Percentiles rank a stretch among this genome's conserved stretches.
These are phyloP conservation scores for Drosophila erecta DNA, from an alignment of 1,140 invertebrate genomes.

Conservation along the genomic window DNA sequence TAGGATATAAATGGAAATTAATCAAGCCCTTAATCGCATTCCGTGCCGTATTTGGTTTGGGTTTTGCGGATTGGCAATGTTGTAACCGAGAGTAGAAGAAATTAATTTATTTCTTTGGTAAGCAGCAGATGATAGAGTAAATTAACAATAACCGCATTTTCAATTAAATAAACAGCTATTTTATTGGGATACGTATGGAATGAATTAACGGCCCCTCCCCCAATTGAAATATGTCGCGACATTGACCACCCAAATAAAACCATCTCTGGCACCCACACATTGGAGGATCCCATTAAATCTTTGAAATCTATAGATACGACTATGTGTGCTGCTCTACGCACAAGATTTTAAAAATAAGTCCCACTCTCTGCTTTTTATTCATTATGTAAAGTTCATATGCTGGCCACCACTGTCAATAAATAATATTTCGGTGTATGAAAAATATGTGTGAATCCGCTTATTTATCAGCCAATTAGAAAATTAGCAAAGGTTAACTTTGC, in stretches of 20 bases:
- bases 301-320: conserved; percentile 2
- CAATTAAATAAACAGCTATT: conserved; percentile 72
- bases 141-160: conserved; percentile 69
- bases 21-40: conserved; percentile 78
- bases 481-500: conserved; percentile 62
- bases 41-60: conserved; percentile 33
- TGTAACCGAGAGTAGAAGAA: conserved; percentile 43
- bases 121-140: conserved; percentile 63
- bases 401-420: conserved; percentile 47
- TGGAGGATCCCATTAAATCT: conserved; percentile 45
- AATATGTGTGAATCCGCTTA: conserved; percentile 54
- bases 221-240: conserved; percentile 61
- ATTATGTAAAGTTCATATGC: conserved; percentile 52
- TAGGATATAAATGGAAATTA: conserved; percentile 71
- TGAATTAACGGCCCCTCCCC: conserved; percentile 7
- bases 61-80: conserved; percentile 26
- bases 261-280: conserved; percentile 48
- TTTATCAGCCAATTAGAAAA: conserved; percentile 77
- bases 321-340: conserved; percentile 6
- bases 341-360: conserved; percentile 39
- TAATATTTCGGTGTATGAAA: conserved; percentile 62
- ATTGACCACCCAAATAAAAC: conserved; percentile 54
- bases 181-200: conserved; percentile 21
- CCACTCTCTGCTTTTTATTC: conserved; percentile 35
- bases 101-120: conserved; percentile 78